These are phyloP conservation scores for Rachycentron canadum DNA, from an alignment of 2,797 vertebrate species.

Conservation along the genomic window DNA sequence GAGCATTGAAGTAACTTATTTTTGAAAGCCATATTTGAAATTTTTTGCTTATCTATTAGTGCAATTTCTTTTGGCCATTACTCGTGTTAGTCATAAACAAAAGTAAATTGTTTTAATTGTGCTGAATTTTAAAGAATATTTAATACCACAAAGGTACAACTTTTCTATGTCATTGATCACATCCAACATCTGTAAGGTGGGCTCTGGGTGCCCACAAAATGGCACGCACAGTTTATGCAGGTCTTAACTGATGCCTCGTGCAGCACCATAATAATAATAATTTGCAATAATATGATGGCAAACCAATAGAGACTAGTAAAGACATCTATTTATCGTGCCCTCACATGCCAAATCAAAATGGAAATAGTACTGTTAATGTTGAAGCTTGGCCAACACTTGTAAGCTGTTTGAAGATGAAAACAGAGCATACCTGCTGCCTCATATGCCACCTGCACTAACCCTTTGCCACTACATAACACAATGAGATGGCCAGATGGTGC, in stretches of 20 bases:
- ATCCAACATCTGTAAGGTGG: not conserved
- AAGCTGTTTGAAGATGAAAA: not conserved
- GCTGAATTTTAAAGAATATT: not conserved
- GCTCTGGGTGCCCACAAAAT: not conserved
- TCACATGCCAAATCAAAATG: not conserved
- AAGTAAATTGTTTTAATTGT: not conserved
- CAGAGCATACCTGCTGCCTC: not conserved
- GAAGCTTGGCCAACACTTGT: not conserved
- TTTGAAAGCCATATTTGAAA: not conserved
- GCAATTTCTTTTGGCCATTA: not conserved
- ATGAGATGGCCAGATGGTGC: not conserved
- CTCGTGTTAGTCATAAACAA: not conserved
- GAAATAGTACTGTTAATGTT: not conserved
- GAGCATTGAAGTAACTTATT: slow-evolving; percentile 91
- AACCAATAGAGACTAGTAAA: not conserved
- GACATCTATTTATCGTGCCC: not conserved
- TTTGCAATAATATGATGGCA: not conserved
- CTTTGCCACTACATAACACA: not conserved
- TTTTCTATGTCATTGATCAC: not conserved
- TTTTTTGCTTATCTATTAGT: not conserved
- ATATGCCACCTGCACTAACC: not conserved
- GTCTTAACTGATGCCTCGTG: not conserved
- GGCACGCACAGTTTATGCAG: not conserved
- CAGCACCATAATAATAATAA: not conserved
- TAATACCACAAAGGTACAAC: not conserved